Percentiles rank a stretch among this genome's conserved stretches.
phyloP scores from a whole-genome alignment of 1,140 invertebrate genomes.

The Fopius arisanus region DNA sequence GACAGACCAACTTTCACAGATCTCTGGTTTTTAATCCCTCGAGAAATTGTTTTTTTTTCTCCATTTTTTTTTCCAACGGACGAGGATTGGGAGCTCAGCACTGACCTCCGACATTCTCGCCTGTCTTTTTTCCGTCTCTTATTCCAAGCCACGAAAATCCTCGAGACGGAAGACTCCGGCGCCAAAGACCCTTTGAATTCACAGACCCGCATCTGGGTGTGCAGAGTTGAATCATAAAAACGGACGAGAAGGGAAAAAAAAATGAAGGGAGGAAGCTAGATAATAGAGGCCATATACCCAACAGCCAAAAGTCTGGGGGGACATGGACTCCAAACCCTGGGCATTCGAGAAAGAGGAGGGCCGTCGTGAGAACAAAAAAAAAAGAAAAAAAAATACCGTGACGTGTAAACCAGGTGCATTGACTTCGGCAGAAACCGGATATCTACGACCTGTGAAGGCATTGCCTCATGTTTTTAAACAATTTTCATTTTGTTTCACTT shows the following conservation, averaged over 20 bases:
- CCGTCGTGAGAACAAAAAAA: slow-evolving; percentile 14
- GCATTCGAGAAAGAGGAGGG: not conserved
- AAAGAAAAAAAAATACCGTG: slow-evolving; percentile 9
- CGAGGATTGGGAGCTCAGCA: slow-evolving; percentile 10
- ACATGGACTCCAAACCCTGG: not conserved
- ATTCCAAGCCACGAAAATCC: not conserved
- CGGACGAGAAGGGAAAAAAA: not conserved
- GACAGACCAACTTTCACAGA: too few relatives aligned
- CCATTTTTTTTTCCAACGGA: not conserved
- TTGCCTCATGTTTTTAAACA: not conserved
- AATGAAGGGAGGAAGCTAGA: not conserved
- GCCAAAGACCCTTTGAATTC: slow-evolving; percentile 26
- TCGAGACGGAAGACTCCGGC: not conserved
- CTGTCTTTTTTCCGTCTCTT: not conserved
- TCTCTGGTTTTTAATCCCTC: too few relatives aligned
- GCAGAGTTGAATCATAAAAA: slow-evolving; percentile 7
- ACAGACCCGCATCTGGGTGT: slow-evolving; percentile 19
- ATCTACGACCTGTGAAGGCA: slow-evolving; percentile 24
- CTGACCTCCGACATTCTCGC: slow-evolving; percentile 28
- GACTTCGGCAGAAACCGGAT: slow-evolving; percentile 34
- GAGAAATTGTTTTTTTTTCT: too few relatives aligned
- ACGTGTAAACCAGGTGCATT: slow-evolving; percentile 34
- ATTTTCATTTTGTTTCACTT: too few relatives aligned
- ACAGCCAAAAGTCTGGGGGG: not conserved
- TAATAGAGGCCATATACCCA: not conserved